Base-by-base conservation (phyloP, 1,140 invertebrate genomes). In the Harlomillsia oculata region DNA sequence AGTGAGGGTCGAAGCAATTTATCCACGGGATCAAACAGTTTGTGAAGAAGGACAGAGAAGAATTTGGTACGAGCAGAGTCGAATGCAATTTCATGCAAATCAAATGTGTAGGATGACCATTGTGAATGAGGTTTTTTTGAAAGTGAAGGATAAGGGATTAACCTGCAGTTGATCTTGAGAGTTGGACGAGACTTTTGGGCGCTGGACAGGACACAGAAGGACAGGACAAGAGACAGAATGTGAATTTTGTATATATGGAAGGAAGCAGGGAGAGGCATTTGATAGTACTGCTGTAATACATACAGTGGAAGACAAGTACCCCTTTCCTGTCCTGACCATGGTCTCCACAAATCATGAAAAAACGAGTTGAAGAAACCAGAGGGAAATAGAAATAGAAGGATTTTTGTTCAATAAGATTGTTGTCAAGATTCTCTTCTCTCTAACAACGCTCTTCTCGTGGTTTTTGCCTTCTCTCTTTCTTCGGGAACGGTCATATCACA, bases 31-130 rank as follows among this genome's bases (percentile, higher is more conserved):
- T 48, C 29, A 34, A 21, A 9, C 28, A 48, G 28, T 16, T 48
- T 48, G 36, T 40, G 41, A n/a, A 41, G 60, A 56, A 32, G 39
- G 50, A 51, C 44, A 48, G 55, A 20, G 43, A 43, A 36, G 50
- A 62, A 57, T 49, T 39, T 39, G 50, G 55, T 32, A 4, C n/a
- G 9, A 43, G 45, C 29, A 51, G 37, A 34, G 46, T 40, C 37
- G 53, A 58, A 62, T 54, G 55, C 60, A 62, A 62, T 62, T 58
- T 62, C 51, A 62, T 62, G 60, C 60, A 62, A 62, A 62, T 62
- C 55, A 51, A 50, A 50, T 60, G 41, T 34, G 21, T n/a, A n/a
- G n/a, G n/a, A n/a, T n/a, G n/a, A n/a, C n/a, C n/a, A n/a, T n/a
- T n/a, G n/a, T n/a, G n/a, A n/a, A n/a, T n/a, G n/a, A n/a, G n/a